Evolutionary conservation across 1,140 invertebrate genomes (phyloP).

Genomic region (Drosophila gunungcola): DNA sequence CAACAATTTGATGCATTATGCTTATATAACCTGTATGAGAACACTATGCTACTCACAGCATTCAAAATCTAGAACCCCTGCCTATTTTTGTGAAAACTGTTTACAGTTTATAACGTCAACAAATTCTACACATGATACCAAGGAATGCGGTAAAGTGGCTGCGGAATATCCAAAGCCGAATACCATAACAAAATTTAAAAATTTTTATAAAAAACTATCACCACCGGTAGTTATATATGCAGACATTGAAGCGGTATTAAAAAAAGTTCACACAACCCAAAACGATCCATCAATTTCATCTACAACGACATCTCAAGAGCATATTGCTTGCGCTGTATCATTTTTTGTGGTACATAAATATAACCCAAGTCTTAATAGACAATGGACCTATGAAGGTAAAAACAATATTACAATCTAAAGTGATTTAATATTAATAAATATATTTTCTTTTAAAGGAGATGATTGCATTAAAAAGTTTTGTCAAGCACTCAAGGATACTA

Average conservation of each 20-base stretch:
- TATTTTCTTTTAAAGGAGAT: too few relatives aligned
- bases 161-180: not conserved
- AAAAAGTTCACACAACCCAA: not conserved
- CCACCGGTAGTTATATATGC: too few relatives aligned
- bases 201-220: not conserved
- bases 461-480: too few relatives aligned
- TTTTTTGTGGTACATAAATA: too few relatives aligned
- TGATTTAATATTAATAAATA: too few relatives aligned
- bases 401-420: too few relatives aligned
- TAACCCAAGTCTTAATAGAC: too few relatives aligned
- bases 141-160: not conserved
- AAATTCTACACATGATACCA: not conserved
- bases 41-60: not conserved
- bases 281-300: too few relatives aligned
- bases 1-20: not conserved
- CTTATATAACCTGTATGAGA: not conserved
- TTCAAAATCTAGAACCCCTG: not conserved
- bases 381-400: too few relatives aligned
- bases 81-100: constrained; percentile 1
- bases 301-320: too few relatives aligned
- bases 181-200: not conserved
- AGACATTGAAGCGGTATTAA: not conserved
- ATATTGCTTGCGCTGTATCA: too few relatives aligned
- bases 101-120: not conserved
- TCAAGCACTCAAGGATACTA: too few relatives aligned